Percentiles rank a stretch among this genome's conserved stretches.
Evolutionary conservation across 2,797 vertebrate species (phyloP).

Genomic region (Geotria australis): DNA sequence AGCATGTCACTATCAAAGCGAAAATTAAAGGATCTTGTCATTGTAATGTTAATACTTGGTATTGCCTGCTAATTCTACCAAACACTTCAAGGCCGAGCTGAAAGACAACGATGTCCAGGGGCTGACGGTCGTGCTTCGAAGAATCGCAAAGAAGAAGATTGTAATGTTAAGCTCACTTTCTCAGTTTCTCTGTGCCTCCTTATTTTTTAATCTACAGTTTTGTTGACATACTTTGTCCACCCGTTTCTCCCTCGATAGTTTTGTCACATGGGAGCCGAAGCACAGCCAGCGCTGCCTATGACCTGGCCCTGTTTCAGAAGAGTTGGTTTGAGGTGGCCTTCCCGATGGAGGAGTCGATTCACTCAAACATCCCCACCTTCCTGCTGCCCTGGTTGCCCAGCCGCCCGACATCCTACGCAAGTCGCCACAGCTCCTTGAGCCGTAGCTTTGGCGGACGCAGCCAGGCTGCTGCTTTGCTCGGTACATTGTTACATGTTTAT

Average conservation of each 20-base stretch:
- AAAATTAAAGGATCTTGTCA: not conserved
- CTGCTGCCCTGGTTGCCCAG: conserved; percentile 84
- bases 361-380: conserved; percentile 64
- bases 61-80: too few species aligned
- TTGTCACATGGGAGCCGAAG: too few species aligned
- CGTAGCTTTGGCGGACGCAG: conserved; percentile 98
- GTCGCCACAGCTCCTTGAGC: conserved; percentile 98
- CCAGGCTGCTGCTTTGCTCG: conserved; percentile 81
- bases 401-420: conserved; percentile 81
- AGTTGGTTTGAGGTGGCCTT: conserved; percentile 97
- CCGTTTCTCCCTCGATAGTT: too few species aligned
- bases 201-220: not conserved
- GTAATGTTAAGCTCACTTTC: too few species aligned
- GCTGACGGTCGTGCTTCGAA: too few species aligned
- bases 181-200: too few species aligned
- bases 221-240: not conserved
- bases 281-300: conserved; percentile 12
- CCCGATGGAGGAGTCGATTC: conserved; percentile 51
- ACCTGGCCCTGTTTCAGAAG: conserved; percentile 68
- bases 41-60: not conserved
- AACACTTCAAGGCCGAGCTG: too few species aligned
- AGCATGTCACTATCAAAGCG: too few species aligned
- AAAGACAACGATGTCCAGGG: too few species aligned
- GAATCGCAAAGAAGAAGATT: too few species aligned
- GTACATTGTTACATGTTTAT: conserved; percentile 12